These are phyloP conservation scores for roundworm (Caenorhabditis elegans) DNA, from an alignment of 1,140 invertebrate species.

Conservation along the genomic window WBcel235 BX284602.5:13416501-13417000, in stretches of 20 bases:
- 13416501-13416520: slow-evolving; percentile 34
- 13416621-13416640: neutral
- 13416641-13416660: neutral
- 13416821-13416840: slow-evolving; percentile 31
- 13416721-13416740: slow-evolving; percentile 43
- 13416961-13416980: neutral
- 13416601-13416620: neutral
- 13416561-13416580: neutral
- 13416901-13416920: neutral
- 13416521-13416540: slow-evolving; percentile 34
- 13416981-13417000: neutral
- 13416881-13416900: neutral
- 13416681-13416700: neutral
- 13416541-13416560: neutral
- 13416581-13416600: slow-evolving; percentile 38
- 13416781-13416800: neutral
- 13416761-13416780: neutral
- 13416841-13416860: slow-evolving; percentile 18
- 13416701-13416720: slow-evolving; percentile 12
- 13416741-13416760: slow-evolving; percentile 22
- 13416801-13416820: slow-evolving; percentile 3
- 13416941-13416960: neutral
- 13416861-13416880: neutral
- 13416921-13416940: neutral
- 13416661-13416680: slow-evolving; percentile 19